phyloP scores from a whole-genome alignment of 2,113 vertebrate species.

The Eulacestoma nigropectus region DNA sequence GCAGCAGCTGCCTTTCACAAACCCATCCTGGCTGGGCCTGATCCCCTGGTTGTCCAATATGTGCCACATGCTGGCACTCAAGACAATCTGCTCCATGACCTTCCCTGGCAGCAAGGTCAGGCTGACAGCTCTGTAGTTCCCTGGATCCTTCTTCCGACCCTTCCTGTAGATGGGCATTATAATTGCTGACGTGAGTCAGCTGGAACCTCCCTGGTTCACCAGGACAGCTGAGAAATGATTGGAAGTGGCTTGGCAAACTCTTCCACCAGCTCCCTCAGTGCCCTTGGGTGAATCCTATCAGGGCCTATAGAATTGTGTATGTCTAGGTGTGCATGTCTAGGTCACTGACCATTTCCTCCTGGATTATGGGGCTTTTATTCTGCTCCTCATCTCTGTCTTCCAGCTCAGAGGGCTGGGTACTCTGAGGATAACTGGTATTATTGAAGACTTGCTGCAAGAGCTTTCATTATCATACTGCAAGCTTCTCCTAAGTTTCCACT shows the following conservation, averaged over 20 bases:
- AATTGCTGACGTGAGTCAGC: not conserved
- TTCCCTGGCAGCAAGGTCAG: not conserved
- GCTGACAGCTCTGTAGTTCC: not conserved
- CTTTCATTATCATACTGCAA: not conserved
- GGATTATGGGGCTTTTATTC: not conserved
- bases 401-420: not conserved
- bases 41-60: not conserved
- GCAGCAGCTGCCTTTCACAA: not conserved
- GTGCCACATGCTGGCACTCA: not conserved
- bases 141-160: rapidly evolving
- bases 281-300: not conserved
- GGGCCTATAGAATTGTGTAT: no score
- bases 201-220: no score
- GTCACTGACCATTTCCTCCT: not conserved
- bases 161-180: not conserved
- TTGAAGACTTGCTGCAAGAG: not conserved
- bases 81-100: not conserved
- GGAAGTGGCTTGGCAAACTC: not conserved
- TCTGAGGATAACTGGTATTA: not conserved
- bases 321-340: not conserved
- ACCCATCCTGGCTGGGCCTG: not conserved
- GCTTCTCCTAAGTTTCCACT: not conserved
- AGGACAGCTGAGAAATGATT: not conserved
- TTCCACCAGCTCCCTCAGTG: not conserved
- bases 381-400: not conserved